Percentiles rank a stretch among this genome's conserved stretches.
Conservation (phyloP, 2,888 invertebrate species). For the Salticus scenicus region DNA sequence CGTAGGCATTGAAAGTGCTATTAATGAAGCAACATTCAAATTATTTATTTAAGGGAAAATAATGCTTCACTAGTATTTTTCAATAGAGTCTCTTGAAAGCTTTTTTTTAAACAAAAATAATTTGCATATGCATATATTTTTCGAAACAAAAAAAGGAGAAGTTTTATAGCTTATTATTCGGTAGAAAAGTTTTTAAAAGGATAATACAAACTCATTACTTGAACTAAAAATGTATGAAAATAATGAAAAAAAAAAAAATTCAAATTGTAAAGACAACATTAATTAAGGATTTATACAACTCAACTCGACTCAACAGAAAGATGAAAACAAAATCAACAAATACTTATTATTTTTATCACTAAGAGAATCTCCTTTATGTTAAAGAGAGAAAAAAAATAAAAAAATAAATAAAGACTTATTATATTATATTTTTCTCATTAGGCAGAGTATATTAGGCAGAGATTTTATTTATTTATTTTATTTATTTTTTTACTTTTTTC, state of each 20-base stretch:
- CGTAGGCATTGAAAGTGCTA: not conserved
- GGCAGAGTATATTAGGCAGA: too few species aligned
- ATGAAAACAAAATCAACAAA: too few species aligned
- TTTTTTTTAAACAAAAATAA: not conserved
- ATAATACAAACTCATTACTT: not conserved
- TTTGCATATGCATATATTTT: constrained; percentile 16
- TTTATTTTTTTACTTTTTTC: too few species aligned
- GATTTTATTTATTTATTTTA: too few species aligned
- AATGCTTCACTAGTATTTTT: not conserved
- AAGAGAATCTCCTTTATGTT: too few species aligned
- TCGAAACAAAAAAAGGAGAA: not conserved
- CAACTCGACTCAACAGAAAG: too few species aligned
- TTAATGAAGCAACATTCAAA: constrained; percentile 15
- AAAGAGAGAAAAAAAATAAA: too few species aligned
- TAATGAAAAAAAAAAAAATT: not conserved
- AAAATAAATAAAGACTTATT: too few species aligned
- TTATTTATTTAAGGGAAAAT: constrained; percentile 15
- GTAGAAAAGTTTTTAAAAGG: not conserved
- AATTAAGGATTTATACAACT: not conserved
- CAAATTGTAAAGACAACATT: not conserved
- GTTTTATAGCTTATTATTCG: not conserved
- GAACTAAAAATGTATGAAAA: not conserved
- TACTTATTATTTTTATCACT: too few species aligned
- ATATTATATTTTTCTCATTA: too few species aligned
- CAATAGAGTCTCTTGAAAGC: not conserved